Conservation (phyloP, 2,797 vertebrate genomes). For the Phataginus tetradactyla region DNA sequence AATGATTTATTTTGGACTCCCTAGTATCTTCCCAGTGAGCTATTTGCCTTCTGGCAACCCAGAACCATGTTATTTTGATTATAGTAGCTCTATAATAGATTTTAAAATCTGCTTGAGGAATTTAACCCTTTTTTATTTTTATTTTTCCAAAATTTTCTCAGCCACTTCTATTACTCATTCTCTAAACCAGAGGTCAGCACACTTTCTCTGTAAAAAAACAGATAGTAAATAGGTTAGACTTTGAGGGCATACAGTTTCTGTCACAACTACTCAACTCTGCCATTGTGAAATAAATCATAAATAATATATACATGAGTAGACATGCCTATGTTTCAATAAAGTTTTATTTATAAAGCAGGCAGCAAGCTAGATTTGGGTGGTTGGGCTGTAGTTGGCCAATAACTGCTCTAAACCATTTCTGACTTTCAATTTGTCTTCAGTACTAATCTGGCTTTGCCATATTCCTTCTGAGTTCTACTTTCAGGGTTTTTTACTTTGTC, state of each 20-base stretch:
- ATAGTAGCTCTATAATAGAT: background rate
- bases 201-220: background rate
- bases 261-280: background rate
- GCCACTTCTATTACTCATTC: background rate
- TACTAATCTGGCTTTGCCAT: background rate
- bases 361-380: background rate
- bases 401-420: background rate
- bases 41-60: background rate
- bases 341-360: background rate
- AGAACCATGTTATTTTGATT: background rate
- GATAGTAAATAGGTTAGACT: background rate
- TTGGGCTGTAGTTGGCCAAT: background rate
- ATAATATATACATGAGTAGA: background rate
- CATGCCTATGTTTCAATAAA: background rate
- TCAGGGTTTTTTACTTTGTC: background rate
- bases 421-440: background rate
- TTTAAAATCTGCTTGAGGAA: conserved; percentile 40
- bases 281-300: background rate
- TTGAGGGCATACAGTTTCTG: background rate
- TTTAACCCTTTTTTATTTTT: background rate
- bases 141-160: background rate
- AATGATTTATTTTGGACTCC: background rate
- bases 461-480: background rate
- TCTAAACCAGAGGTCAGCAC: background rate
- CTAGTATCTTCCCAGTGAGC: background rate